Conservation (phyloP, 2,888 invertebrate genomes). For the Heliconius ethilla region DNA sequence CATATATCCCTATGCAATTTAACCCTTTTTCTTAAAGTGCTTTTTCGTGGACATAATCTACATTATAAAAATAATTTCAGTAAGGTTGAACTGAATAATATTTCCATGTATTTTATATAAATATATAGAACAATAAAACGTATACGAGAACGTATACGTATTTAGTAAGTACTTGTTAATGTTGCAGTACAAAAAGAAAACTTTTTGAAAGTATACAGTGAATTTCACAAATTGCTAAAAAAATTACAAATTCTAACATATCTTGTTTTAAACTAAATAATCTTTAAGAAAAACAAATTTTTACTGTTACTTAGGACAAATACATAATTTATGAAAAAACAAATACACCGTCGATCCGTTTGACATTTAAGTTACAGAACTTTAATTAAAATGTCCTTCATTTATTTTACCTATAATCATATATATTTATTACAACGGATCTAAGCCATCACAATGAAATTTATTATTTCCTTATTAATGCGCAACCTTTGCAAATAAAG, state of each 20-base stretch:
- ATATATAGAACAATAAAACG: background rate
- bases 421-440: constrained; percentile 13
- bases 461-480: constrained; percentile 11
- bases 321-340: background rate
- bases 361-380: background rate
- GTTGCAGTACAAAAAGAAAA: background rate
- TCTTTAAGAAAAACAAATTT: background rate
- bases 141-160: background rate
- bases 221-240: background rate
- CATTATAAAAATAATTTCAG: background rate
- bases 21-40: background rate
- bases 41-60: constrained; percentile 1
- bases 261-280: background rate
- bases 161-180: background rate
- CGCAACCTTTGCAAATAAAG: background rate
- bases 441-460: background rate
- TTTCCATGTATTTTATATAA: background rate
- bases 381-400: constrained; percentile 17
- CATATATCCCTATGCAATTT: background rate
- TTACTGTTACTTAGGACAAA: background rate
- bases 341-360: background rate
- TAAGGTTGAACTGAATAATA: background rate
- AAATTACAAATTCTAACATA: background rate
- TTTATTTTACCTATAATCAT: background rate
- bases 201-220: background rate